These are phyloP conservation scores for Syngnathus typhle DNA, from an alignment of 2,113 vertebrate genomes.

Conservation along the genomic window DNA sequence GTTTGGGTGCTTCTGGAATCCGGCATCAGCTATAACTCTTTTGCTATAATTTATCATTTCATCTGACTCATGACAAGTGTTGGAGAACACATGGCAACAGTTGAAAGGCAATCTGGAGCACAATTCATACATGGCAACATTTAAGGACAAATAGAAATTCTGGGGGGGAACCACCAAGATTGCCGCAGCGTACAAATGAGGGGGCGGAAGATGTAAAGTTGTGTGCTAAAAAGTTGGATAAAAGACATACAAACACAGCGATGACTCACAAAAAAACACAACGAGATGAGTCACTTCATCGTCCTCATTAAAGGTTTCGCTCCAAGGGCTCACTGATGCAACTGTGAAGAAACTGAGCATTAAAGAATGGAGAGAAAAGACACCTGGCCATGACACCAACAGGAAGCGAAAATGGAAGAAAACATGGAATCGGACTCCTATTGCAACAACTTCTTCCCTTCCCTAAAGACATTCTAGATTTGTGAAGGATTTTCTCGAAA, in stretches of 20 bases:
- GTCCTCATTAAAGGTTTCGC: slow-evolving; percentile 32
- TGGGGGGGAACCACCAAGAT: slow-evolving; percentile 4
- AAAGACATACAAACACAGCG: slow-evolving; percentile 17
- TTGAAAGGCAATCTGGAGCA: slow-evolving; percentile 43
- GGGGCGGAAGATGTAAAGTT: slow-evolving; percentile 1
- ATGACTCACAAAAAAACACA: slow-evolving; percentile 33
- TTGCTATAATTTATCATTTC: slow-evolving; percentile 52
- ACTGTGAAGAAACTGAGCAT: slow-evolving; percentile 20
- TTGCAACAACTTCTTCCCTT: neutral
- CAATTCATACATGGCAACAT: slow-evolving; percentile 36
- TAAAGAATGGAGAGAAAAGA: neutral
- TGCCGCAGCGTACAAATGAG: neutral
- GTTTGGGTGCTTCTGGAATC: slow-evolving; percentile 40
- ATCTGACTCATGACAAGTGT: slow-evolving; percentile 40
- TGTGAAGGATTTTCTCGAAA: neutral
- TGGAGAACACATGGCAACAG: slow-evolving; percentile 39
- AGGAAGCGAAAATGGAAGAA: neutral
- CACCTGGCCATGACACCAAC: neutral
- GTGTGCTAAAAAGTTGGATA: slow-evolving; percentile 14
- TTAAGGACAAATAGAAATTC: slow-evolving; percentile 37
- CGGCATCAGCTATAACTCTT: slow-evolving; percentile 45
- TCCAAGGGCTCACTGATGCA: slow-evolving; percentile 35
- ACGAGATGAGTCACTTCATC: slow-evolving; percentile 42
- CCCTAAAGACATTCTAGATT: neutral
- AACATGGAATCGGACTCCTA: neutral